These are phyloP conservation scores for Aptenodytes patagonicus DNA, from an alignment of 2,113 vertebrate genomes.

Conservation along the genomic window DNA sequence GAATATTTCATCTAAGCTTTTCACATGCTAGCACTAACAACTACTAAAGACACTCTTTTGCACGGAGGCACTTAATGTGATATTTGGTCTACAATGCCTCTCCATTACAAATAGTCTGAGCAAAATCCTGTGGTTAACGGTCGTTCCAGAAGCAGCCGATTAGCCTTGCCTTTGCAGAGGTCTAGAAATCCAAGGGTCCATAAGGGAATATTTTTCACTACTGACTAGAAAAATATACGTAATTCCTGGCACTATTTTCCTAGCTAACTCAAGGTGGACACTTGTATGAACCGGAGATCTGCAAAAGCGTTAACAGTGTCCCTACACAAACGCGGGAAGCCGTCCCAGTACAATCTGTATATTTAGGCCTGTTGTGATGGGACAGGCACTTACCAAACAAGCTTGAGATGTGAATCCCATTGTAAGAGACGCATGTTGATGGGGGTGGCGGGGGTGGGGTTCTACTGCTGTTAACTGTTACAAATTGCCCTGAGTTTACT, in stretches of 20 bases:
- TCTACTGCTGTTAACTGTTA: not conserved
- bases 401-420: not conserved
- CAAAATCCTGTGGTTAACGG: not conserved
- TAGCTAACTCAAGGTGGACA: not conserved
- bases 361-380: not conserved
- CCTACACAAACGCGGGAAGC: accelerated
- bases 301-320: not conserved
- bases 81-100: not conserved
- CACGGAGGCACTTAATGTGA: not conserved
- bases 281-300: not conserved
- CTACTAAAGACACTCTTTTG: not conserved
- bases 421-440: accelerated
- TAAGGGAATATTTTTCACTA: not conserved
- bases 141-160: not conserved
- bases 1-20: not conserved
- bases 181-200: not conserved
- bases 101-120: not conserved
- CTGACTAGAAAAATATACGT: not conserved
- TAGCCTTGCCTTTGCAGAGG: not conserved
- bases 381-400: not conserved
- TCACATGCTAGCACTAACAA: not conserved
- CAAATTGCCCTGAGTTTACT: not conserved
- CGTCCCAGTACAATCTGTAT: not conserved
- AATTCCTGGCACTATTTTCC: not conserved
- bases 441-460: accelerated